These are phyloP conservation scores for Megalopta genalis DNA, from an alignment of 1,140 invertebrate genomes.

Conservation along the genomic window DNA sequence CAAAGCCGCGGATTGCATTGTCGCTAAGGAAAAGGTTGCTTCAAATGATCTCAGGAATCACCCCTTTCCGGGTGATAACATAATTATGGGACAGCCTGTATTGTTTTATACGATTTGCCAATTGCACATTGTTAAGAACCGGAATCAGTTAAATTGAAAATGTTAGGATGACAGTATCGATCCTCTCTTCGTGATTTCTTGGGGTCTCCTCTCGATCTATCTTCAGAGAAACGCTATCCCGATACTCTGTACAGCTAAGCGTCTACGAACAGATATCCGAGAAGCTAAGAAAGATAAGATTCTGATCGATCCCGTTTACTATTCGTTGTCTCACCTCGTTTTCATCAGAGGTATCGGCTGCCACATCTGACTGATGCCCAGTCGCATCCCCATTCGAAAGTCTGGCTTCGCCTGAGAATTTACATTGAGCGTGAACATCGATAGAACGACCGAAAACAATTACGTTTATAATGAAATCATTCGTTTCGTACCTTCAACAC, in stretches of 20 bases:
- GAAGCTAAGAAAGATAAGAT: background rate
- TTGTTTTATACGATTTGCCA: too few species aligned
- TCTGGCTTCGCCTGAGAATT: conserved; percentile 84
- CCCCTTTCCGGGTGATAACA: too few species aligned
- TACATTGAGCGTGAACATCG: background rate
- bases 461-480: too few species aligned
- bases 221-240: background rate
- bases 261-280: conserved; percentile 19
- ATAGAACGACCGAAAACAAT: background rate
- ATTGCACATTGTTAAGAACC: too few species aligned
- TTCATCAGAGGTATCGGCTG: conserved; percentile 83
- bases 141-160: too few species aligned
- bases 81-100: too few species aligned
- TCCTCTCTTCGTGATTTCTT: too few species aligned
- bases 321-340: conserved; percentile 80
- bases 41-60: too few species aligned
- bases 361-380: conserved; percentile 87
- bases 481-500: conserved; percentile 86
- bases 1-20: too few species aligned
- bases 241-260: conserved; percentile 16
- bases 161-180: too few species aligned
- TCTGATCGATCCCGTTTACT: background rate
- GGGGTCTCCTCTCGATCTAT: background rate
- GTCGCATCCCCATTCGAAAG: conserved; percentile 84
- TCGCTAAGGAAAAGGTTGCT: too few species aligned